Evolutionary conservation across 2,797 vertebrate genomes (phyloP), one percentile per base, ranked within the genome.

Genomic region (Coendou prehensilis): DNA sequence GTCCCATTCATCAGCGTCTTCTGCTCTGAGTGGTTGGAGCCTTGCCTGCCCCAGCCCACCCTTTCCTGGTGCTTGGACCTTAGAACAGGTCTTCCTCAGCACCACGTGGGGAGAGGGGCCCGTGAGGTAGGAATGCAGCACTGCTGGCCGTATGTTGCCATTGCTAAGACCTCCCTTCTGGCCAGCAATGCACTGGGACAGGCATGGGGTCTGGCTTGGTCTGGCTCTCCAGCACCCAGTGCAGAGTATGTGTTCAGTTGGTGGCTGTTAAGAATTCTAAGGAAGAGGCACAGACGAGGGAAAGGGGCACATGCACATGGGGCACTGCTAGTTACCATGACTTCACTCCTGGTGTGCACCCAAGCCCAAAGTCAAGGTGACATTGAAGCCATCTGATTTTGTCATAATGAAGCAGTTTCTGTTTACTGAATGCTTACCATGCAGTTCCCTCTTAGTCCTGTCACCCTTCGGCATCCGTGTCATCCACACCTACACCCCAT

Each of bases 241-340:
- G 2, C 5, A 1, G 2, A 41, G 41, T 5, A 0, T 15, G 1
- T 41, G n/a, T n/a, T 75, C 18, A 33, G 50, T 59, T 64, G 28
- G 30, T 10, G 30, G 41, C 78, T 17, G 3, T 9, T 7, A 79
- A 15, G 75, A 41, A 37, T 54, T 64, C 80, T 81, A n/a, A 76
- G 15, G 45, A 76, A 50, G 73, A 75, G 73, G 23, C 41, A 22
- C 28, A 37, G 6, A 45, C 64, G 56, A 9, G 45, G 3, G 52
- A 14, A n/a, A 64, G 9, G 4, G 26, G 17, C 15, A 2, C 20
- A 47, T 2, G 47, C 0, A 1, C 52, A 9, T 22, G 20, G 6
- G 14, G 64, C 9, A 18, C 9, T 2, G 0, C 26, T 7, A 1
- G 2, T 69, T 64, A 64, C 26, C 22, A 14, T 52, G 45, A 17